Percentiles rank a stretch among this genome's conserved stretches.
Conservation (phyloP, 2,797 vertebrate genomes). For the Gallinago nigripennis region DNA sequence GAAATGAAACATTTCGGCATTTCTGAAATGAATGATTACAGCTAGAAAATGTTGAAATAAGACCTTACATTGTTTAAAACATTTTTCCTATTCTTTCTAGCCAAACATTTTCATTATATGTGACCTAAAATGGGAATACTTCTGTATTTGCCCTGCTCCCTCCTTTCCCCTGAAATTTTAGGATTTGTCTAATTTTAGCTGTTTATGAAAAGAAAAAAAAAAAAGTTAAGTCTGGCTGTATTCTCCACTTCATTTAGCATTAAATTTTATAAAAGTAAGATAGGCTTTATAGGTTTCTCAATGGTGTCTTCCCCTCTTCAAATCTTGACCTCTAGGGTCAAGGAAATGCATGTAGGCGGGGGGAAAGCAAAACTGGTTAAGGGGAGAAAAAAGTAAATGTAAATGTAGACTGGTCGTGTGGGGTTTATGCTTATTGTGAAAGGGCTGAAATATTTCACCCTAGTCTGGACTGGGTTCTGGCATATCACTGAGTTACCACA, state of each 20-base stretch:
- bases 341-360: neutral
- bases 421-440: neutral
- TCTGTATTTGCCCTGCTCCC: neutral
- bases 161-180: neutral
- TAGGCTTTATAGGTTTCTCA: neutral
- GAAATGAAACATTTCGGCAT: slow-evolving; percentile 28
- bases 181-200: slow-evolving; percentile 2
- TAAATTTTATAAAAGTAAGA: neutral
- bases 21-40: neutral
- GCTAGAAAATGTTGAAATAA: slow-evolving; percentile 4
- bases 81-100: neutral
- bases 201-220: neutral
- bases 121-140: neutral
- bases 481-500: neutral
- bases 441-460: neutral
- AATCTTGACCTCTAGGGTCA: neutral
- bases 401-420: neutral
- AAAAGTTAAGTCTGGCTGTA: neutral
- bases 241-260: neutral
- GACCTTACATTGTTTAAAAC: neutral
- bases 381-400: neutral
- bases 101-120: neutral
- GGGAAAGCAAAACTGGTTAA: neutral
- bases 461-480: neutral
- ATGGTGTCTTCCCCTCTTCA: neutral